phyloP scores from a whole-genome alignment of 2,888 invertebrate species.

The Gortyna flavago region DNA sequence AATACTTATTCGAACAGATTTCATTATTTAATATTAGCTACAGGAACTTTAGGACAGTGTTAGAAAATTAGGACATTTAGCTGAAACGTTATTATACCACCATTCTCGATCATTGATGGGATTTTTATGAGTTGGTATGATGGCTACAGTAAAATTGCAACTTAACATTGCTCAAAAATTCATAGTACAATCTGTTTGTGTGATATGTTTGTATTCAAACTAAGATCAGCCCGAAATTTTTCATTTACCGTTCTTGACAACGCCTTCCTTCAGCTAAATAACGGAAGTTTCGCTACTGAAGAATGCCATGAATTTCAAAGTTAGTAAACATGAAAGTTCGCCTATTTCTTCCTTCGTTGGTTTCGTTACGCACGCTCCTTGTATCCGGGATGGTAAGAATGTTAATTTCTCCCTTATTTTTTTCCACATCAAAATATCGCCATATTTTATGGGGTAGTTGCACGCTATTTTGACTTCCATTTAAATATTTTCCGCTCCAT shows the following conservation, averaged over 20 bases:
- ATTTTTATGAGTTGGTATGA: background rate
- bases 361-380: constrained; percentile 81
- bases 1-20: background rate
- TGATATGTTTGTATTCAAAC: background rate
- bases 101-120: background rate
- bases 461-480: constrained; percentile 88
- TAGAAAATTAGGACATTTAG: background rate
- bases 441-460: constrained; percentile 86
- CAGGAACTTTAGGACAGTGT: background rate
- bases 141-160: background rate
- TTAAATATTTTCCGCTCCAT: constrained; percentile 89
- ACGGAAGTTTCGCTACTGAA: constrained; percentile 65
- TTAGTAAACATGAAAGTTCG: constrained; percentile 76
- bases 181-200: no score
- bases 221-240: background rate
- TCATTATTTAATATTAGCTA: background rate
- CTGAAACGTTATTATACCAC: background rate
- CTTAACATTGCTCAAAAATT: background rate
- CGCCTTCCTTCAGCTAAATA: constrained; percentile 16
- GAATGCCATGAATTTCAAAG: constrained; percentile 77
- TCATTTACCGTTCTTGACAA: background rate
- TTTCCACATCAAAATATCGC: constrained; percentile 80
- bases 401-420: constrained; percentile 78
- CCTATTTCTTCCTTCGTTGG: constrained; percentile 71
- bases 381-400: constrained; percentile 83